These are phyloP conservation scores for Poeciliopsis prolifica DNA, from an alignment of 2,113 vertebrate genomes.

Conservation along the genomic window DNA sequence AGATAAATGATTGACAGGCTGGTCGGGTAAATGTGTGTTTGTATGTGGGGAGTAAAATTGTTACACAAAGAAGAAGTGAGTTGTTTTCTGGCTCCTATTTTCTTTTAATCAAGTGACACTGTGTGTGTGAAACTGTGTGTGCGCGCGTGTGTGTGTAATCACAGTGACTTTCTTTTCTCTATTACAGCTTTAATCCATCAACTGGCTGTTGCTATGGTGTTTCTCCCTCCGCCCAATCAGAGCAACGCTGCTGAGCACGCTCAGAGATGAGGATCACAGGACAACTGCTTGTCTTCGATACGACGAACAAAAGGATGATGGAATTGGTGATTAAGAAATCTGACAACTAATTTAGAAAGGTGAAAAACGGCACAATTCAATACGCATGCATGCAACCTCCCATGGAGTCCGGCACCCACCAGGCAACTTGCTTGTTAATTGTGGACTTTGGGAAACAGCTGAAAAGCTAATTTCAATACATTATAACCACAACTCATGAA, in stretches of 20 bases:
- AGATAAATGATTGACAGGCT: constrained; percentile 29
- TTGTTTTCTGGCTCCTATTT: constrained; percentile 33
- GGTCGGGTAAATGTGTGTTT: constrained; percentile 20
- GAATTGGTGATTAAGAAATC: not conserved
- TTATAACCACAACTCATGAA: not conserved
- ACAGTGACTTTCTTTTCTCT: constrained; percentile 62
- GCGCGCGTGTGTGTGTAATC: constrained; percentile 54
- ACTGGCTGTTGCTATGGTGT: constrained; percentile 67
- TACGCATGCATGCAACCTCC: too few relatives aligned
- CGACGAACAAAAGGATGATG: constrained; percentile 6
- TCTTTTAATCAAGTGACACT: constrained; percentile 53
- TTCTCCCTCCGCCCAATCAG: constrained; percentile 55
- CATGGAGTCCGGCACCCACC: not conserved
- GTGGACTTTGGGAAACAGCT: not conserved
- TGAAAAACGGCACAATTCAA: not conserved
- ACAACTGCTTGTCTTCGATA: constrained; percentile 25
- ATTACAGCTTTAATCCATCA: constrained; percentile 74
- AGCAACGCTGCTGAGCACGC: constrained; percentile 27
- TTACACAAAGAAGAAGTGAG: constrained; percentile 32
- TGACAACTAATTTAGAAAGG: not conserved
- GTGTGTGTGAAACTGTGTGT: constrained; percentile 1
- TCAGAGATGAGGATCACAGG: constrained; percentile 32
- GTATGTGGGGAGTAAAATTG: constrained; percentile 10
- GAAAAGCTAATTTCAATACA: not conserved
- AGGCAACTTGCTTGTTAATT: not conserved